These are phyloP conservation scores for Oscheius sp. DNA, from an alignment of 2,888 invertebrate species.

Conservation along the genomic window DNA sequence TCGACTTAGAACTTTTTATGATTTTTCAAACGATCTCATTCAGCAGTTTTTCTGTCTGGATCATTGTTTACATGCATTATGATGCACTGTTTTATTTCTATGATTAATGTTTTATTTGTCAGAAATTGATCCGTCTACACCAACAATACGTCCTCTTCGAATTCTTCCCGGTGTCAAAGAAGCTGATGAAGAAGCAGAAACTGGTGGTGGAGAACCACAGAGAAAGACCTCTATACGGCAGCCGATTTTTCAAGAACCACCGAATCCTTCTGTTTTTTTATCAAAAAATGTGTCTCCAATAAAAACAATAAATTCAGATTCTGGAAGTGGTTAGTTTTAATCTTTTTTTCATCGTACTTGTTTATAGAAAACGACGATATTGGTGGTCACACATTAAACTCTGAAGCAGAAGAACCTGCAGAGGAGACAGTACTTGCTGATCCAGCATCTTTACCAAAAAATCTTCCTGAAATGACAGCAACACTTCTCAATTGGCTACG, in stretches of 20 bases:
- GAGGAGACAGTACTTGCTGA: constrained; percentile 34
- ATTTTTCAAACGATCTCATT: too few relatives aligned
- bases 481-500: constrained; percentile 58
- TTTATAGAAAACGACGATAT: constrained; percentile 26
- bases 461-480: constrained; percentile 10
- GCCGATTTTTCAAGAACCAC: not conserved
- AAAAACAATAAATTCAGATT: not conserved
- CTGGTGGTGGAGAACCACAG: too few relatives aligned
- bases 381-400: constrained; percentile 50
- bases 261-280: not conserved
- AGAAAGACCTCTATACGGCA: constrained; percentile 5
- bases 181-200: not conserved
- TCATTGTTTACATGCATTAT: not conserved
- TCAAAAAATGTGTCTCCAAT: not conserved
- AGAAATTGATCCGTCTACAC: constrained; percentile 40
- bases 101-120: not conserved
- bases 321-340: constrained; percentile 5
- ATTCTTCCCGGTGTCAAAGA: not conserved
- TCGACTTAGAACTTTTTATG: too few relatives aligned
- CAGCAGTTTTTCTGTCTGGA: too few relatives aligned
- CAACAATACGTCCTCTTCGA: constrained; percentile 40
- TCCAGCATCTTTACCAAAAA: constrained; percentile 18
- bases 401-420: constrained; percentile 36
- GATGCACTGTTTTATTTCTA: not conserved
- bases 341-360: not conserved